Percentiles rank a stretch among this genome's conserved stretches.
Evolutionary conservation across 1,140 invertebrate genomes (phyloP).

Genomic region (Drosophila gunungcola): DNA sequence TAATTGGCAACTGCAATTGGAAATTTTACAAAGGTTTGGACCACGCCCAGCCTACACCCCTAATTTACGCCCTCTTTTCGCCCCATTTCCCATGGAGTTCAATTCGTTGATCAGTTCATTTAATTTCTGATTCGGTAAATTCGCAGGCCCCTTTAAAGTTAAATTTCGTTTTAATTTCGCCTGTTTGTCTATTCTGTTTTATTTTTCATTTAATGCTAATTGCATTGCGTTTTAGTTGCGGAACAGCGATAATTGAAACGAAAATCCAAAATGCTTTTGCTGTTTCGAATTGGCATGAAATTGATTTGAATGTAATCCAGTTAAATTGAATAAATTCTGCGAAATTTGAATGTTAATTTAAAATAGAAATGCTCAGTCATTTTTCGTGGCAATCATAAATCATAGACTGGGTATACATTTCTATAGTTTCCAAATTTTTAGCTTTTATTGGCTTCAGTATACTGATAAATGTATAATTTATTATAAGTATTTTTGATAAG

Average conservation of each 20-base stretch:
- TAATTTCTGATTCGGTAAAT: constrained; percentile 56
- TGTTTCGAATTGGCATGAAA: constrained; percentile 29
- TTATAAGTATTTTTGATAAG: too few relatives aligned
- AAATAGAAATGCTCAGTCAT: too few relatives aligned
- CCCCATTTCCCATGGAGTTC: constrained; percentile 49
- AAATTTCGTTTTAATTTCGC: constrained; percentile 40
- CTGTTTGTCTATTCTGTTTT: constrained; percentile 30
- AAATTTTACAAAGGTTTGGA: constrained; percentile 46
- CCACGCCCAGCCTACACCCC: background rate
- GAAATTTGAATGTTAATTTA: constrained; percentile 8
- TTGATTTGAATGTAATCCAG: constrained; percentile 43
- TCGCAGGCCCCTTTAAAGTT: constrained; percentile 47
- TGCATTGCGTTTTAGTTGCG: constrained; percentile 42
- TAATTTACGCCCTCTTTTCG: background rate
- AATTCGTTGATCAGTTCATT: constrained; percentile 72
- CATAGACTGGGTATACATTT: too few relatives aligned
- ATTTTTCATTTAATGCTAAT: constrained; percentile 47
- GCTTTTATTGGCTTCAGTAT: too few relatives aligned
- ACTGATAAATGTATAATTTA: too few relatives aligned
- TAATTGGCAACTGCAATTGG: constrained; percentile 42
- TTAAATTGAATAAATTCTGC: constrained; percentile 11
- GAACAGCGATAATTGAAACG: constrained; percentile 37
- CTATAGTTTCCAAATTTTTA: too few relatives aligned
- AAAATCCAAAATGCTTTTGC: constrained; percentile 41
- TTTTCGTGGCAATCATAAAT: too few relatives aligned